These are phyloP conservation scores for Xestia xanthographa DNA, from an alignment of 2,888 invertebrate genomes.

Conservation along the genomic window DNA sequence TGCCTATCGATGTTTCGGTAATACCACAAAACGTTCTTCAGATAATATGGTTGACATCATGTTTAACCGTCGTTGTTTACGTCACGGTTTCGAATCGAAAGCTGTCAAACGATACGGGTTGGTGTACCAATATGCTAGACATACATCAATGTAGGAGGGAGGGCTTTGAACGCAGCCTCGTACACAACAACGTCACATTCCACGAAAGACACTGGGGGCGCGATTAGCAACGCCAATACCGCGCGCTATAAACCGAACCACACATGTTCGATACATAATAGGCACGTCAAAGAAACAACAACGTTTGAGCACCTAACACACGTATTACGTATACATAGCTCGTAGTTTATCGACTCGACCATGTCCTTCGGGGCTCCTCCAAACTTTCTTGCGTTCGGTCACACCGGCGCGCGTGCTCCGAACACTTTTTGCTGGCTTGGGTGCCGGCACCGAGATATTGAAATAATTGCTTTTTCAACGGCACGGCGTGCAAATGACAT, in stretches of 20 bases:
- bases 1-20: too few species aligned
- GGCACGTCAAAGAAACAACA: conserved; percentile 48
- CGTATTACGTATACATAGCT: conserved; percentile 53
- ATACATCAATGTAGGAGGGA: conserved; percentile 23
- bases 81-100: conserved; percentile 11
- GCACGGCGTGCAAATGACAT: conserved; percentile 90
- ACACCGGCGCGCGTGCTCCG: conserved; percentile 86
- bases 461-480: conserved; percentile 90
- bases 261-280: conserved; percentile 49
- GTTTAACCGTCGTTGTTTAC: background rate
- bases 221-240: conserved; percentile 53
- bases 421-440: conserved; percentile 84
- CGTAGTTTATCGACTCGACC: conserved; percentile 65
- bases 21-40: background rate
- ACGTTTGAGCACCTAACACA: conserved; percentile 47
- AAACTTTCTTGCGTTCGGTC: conserved; percentile 84
- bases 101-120: conserved; percentile 6
- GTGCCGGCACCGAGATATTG: conserved; percentile 87
- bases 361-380: conserved; percentile 83
- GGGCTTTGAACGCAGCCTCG: conserved; percentile 52
- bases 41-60: background rate
- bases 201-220: conserved; percentile 53
- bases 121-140: conserved; percentile 4
- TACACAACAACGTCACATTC: conserved; percentile 50
- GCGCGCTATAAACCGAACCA: conserved; percentile 40